Base-by-base conservation (phyloP, 30 jellyfish, hydroid and myxozoan genomes). In the Hydractinia echinata region DNA sequence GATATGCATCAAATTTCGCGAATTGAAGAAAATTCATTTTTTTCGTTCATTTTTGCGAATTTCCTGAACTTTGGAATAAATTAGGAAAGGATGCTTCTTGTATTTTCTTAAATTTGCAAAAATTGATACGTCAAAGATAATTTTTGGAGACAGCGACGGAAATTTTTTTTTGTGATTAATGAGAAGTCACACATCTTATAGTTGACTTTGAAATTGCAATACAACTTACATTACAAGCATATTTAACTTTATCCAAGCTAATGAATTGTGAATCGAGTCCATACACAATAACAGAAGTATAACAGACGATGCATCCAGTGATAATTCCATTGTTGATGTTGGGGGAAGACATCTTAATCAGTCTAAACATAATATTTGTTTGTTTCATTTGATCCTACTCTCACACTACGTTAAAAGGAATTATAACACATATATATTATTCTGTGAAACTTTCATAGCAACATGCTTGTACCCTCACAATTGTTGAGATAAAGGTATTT, bases 331-430 rank as follows among this genome's bases (percentile, higher is more conserved):
- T 89, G 83, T 89, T 89, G 58, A 89, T 89, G 87, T 67, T 84
- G 8, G 96, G 96, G 4, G 96, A 89, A 1, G 95, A 83, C 96
- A 89, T 89, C 71, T 89, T 89, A 73, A 89, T 84, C 66, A 89
- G 58, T 73, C 96, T 89, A 61, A 79, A 7, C 11, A 49, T 53
- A 73, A 15, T 55, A 55, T 16, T 7, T 56, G 44, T 11, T 13
- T 48, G 54, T 16, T 6, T 55, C 39, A 4, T 64, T 51, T 7
- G 39, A 64, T n/a, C 6, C 1, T 3, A 2, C 44, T 30, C 44
- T 30, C 44, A 30, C 44, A 30, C 44, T 30, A 30, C 44, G n/a
- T n/a, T n/a, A n/a, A n/a, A n/a, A n/a, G n/a, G n/a, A n/a, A n/a
- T n/a, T n/a, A n/a, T 30, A 1, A 30, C 44, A 30, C 44, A 30